phyloP scores from a whole-genome alignment of 2,888 invertebrate genomes.

The Apotomis turbidana region DNA sequence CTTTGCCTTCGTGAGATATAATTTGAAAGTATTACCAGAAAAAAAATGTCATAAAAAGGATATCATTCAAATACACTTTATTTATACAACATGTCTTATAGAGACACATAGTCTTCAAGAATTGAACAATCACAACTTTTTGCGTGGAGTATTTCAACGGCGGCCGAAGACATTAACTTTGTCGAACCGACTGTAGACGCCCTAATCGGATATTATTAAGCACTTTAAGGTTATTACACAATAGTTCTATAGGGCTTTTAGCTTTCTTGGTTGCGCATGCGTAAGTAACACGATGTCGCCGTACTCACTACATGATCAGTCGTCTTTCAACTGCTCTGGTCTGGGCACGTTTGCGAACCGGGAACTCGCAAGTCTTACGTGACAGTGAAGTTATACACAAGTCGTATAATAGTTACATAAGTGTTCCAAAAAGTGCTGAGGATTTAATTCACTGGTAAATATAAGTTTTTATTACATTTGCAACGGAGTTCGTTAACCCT shows the following conservation, averaged over 20 bases:
- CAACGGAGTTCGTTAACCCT: slow-evolving; percentile 20
- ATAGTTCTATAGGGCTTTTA: slow-evolving; percentile 13
- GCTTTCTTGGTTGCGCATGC: slow-evolving; percentile 32
- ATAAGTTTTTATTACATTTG: slow-evolving; percentile 22
- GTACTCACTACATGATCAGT: slow-evolving; percentile 30
- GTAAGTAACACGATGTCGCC: slow-evolving; percentile 27
- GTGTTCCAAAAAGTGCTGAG: slow-evolving; percentile 8
- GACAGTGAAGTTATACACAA: slow-evolving; percentile 35
- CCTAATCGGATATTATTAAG: background rate
- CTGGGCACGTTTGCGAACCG: slow-evolving; percentile 26
- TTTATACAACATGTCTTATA: too few relatives aligned
- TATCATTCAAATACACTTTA: too few relatives aligned
- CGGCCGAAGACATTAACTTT: too few relatives aligned
- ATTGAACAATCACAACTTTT: too few relatives aligned
- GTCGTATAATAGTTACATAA: slow-evolving; percentile 16
- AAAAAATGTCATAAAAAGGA: too few relatives aligned
- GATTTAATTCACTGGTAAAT: slow-evolving; percentile 23
- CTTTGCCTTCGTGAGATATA: too few relatives aligned
- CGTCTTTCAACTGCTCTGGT: slow-evolving; percentile 31
- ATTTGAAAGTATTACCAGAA: too few relatives aligned
- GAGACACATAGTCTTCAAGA: too few relatives aligned
- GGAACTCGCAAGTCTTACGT: slow-evolving; percentile 25
- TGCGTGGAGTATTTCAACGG: too few relatives aligned
- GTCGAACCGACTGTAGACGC: too few relatives aligned
- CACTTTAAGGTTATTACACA: too few relatives aligned